Evolutionary conservation across 2,797 vertebrate genomes (phyloP), one percentile per base, ranked within the genome.

Genomic region (Spea hammondii): DNA sequence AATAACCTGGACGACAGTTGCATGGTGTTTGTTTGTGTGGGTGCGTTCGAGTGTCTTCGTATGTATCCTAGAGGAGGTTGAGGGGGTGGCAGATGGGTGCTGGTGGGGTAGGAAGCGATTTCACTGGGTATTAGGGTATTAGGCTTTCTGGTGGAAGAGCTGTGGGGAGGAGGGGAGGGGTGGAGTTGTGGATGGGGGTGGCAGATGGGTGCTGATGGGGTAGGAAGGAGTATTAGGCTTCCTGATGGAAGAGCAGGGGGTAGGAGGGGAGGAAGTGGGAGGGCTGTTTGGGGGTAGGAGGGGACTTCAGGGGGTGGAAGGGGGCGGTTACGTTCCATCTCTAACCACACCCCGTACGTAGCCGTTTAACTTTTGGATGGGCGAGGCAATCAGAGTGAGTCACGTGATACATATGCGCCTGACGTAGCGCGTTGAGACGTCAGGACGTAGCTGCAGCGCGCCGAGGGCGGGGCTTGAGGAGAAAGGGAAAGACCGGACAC

Each of bases 401-500:
- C 65, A 4, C 44, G 47, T 7, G 1, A 62, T 14, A 55, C 62
- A 54, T 79, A 0, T 8, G 13, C 47, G 51, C 1, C 0, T 72
- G 45, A 59, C 64, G 71, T 79, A 65, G 68, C n/a, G 1, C 59
- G 59, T 17, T 59, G 0, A 50, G 45, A 68, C 71, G 71, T 79
- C 64, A 73, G 17, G 0, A 4, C 65, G 70, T 12, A 4, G 3
- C 7, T 0, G 47, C 45, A 12, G 12, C 17, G n/a, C 11, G 13
- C 47, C 4, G 70, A 50, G 57, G 77, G 77, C 54, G 77, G 64
- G 32, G 77, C 55, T 9, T 79, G 71, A 69, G 50, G 70, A 78
- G 77, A 79, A 79, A 79, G 77, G 77, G 55, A 74, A 79, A 79
- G 77, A 74, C 70, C 64, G 71, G 77, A 79, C 4, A 65, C 60